phyloP scores from a whole-genome alignment of 2,797 vertebrate species.

The Hoplostethus mediterraneus region DNA sequence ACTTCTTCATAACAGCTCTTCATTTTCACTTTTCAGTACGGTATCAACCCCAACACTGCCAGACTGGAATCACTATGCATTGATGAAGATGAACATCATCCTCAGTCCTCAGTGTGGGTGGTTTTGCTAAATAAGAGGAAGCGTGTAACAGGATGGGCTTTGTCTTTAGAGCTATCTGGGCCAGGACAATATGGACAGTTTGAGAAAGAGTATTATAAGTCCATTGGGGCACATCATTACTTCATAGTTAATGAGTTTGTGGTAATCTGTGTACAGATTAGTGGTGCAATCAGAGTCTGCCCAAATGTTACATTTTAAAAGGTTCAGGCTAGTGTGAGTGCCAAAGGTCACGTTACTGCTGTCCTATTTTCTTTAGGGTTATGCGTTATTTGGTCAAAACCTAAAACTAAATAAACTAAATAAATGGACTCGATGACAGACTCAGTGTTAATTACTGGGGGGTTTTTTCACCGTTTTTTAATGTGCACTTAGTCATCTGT shows the following conservation, averaged over 20 bases:
- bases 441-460: neutral
- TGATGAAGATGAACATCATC: too few relatives aligned
- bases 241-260: conserved; percentile 74
- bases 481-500: too few relatives aligned
- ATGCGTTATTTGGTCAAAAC: conserved; percentile 11
- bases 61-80: too few relatives aligned
- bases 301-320: conserved; percentile 68
- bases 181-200: conserved; percentile 52
- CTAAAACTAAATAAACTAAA: neutral
- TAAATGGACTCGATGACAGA: neutral
- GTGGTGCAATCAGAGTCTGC: conserved; percentile 66
- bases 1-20: neutral
- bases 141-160: neutral
- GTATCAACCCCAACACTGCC: too few relatives aligned
- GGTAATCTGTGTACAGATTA: conserved; percentile 77
- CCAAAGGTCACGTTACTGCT: conserved; percentile 26
- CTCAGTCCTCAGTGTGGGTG: neutral
- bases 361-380: conserved; percentile 10
- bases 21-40: too few relatives aligned
- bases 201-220: conserved; percentile 61
- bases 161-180: neutral
- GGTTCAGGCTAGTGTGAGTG: conserved; percentile 29
- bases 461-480: neutral
- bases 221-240: conserved; percentile 67
- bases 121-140: neutral